phyloP scores from a whole-genome alignment of 53 echinoderm and acorn worm species.

The Antedon mediterranea region DNA sequence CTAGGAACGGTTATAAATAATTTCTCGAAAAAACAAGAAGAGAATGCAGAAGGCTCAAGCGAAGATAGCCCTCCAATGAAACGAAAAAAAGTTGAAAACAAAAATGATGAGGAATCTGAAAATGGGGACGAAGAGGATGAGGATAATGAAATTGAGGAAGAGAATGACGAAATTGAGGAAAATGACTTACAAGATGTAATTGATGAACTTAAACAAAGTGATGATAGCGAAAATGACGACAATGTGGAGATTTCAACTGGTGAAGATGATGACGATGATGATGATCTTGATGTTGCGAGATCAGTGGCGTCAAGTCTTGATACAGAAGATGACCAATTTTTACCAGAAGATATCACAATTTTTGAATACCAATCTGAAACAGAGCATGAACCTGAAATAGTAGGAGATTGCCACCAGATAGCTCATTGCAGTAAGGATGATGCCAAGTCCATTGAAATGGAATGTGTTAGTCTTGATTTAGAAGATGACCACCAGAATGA shows the following conservation, averaged over 20 bases:
- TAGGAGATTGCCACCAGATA: too few species aligned
- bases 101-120: slow-evolving; percentile 10
- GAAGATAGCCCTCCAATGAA: not conserved
- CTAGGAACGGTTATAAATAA: slow-evolving; percentile 30
- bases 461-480: not conserved
- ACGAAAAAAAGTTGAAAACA: not conserved
- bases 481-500: too few species aligned
- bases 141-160: not conserved
- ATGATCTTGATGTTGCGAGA: not conserved
- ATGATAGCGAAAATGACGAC: not conserved
- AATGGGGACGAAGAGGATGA: slow-evolving; percentile 5
- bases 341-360: not conserved
- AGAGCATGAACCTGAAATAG: too few species aligned
- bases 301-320: not conserved
- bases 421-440: too few species aligned
- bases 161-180: not conserved
- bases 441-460: too few species aligned
- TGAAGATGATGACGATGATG: not conserved
- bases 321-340: not conserved
- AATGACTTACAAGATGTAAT: not conserved
- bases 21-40: slow-evolving; percentile 35
- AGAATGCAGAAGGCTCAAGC: slow-evolving; percentile 22
- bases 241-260: not conserved
- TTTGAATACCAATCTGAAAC: not conserved
- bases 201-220: not conserved